Base-by-base conservation (phyloP, 2,888 invertebrate species). In the Ophion ventricosus region DNA sequence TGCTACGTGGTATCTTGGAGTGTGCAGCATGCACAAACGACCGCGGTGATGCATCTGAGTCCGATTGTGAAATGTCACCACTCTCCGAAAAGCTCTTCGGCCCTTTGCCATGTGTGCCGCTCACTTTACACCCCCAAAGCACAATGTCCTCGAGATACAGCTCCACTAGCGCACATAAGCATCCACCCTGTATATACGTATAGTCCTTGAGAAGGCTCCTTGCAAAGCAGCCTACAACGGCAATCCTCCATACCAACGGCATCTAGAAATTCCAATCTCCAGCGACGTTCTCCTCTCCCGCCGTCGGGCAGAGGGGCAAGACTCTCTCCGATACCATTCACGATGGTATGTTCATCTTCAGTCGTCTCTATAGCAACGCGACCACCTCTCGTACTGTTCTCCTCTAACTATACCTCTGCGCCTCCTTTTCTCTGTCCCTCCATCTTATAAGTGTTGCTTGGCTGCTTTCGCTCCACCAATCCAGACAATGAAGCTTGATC, bases 331-430 rank as follows among this genome's bases (percentile, higher is more conserved):
- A 72, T 67, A 54, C 66, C 72, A 72, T 76, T 70, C 40, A 77
- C 64, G 63, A 74, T 61, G 57, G 83, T 86, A 84, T 85, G 88
- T 87, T 87, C 88, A 82, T 88, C 81, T 84, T 49, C 87, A 90
- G 89, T 86, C 87, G 89, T 92, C 91, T 89, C 92, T 92, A 92
- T 92, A 92, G 92, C 92, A 92, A 92, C 92, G 89, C 88, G 85
- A 72, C 83, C 72, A 83, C 85, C 84, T 87, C 86, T 86, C 87
- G 80, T 88, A 89, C 89, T 87, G 29, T 26, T 35, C 63, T 7
- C 17, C 17, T 26, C n/a, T 35, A 35, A 17, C 10, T 66, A n/a
- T n/a, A n/a, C n/a, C 49, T 11, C 56, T 64, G 67, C 61, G 57
- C 40, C 64, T 56, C 49, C 67, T 14, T 26, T n/a, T 57, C 76